Evolutionary conservation across 2,113 vertebrate genomes (phyloP).

Genomic region (Lophochroa leadbeateri): DNA sequence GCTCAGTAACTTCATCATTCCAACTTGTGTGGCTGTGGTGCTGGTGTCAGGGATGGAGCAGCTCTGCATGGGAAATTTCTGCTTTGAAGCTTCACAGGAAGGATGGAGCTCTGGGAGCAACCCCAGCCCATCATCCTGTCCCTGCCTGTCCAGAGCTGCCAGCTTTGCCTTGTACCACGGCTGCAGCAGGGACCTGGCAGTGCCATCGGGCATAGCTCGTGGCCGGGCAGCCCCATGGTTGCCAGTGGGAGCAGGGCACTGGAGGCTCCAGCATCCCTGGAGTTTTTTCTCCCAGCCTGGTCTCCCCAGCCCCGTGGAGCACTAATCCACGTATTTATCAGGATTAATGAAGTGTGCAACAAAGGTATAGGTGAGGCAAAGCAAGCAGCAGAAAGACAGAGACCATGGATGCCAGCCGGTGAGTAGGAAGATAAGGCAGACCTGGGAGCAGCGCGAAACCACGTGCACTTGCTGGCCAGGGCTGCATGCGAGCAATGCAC

Average conservation of each 20-base stretch:
- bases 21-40: not conserved
- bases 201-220: fast-evolving
- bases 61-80: not conserved
- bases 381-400: not conserved
- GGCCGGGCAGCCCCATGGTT: fast-evolving
- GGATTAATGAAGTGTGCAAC: conserved; percentile 24
- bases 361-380: not conserved
- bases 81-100: not conserved
- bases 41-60: not conserved
- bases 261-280: not conserved
- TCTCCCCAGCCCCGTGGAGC: not conserved
- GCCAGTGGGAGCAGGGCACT: fast-evolving
- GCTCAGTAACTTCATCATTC: not conserved
- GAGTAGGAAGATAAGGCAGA: not conserved
- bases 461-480: not conserved
- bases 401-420: not conserved
- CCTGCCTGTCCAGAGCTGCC: not conserved
- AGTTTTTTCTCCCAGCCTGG: not conserved
- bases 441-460: not conserved
- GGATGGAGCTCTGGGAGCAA: not conserved
- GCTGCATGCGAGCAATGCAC: fast-evolving
- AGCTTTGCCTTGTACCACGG: not conserved
- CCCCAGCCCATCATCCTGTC: fast-evolving
- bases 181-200: not conserved
- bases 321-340: conserved; percentile 37